A percentile compares a stretch with the other conserved stretches of the same genome.
Conservation (phyloP, 2,797 vertebrate genomes). For the Scomberomorus guttatus region DNA sequence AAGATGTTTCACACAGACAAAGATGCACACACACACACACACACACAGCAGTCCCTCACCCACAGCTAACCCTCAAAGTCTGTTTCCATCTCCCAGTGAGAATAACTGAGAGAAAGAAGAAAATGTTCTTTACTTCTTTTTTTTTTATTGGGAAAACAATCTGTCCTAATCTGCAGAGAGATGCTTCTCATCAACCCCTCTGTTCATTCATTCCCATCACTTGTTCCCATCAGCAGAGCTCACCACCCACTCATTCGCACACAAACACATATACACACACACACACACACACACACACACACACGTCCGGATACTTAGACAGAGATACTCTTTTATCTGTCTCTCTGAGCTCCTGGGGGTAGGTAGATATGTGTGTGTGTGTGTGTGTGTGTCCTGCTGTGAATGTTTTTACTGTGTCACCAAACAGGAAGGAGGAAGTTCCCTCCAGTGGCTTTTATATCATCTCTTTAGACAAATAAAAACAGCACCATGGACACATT, state of each 20-base stretch:
- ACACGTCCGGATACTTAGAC: constrained; percentile 60
- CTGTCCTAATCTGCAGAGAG: constrained; percentile 72
- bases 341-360: constrained; percentile 51
- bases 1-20: constrained; percentile 2
- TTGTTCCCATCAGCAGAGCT: constrained; percentile 58
- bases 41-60: constrained; percentile 21
- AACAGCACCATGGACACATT: constrained; percentile 47
- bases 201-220: constrained; percentile 62
- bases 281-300: constrained; percentile 18
- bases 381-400: constrained; percentile 48
- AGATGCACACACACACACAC: not conserved
- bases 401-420: constrained; percentile 68
- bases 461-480: constrained; percentile 32
- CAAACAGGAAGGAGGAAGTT: constrained; percentile 76
- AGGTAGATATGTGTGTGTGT: constrained; percentile 23
- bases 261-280: constrained; percentile 19
- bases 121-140: constrained; percentile 47
- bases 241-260: constrained; percentile 50
- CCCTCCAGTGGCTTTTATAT: constrained; percentile 63
- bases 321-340: constrained; percentile 72
- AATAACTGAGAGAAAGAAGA: constrained; percentile 53
- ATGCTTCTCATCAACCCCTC: constrained; percentile 62
- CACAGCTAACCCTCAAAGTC: constrained; percentile 57
- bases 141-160: constrained; percentile 70
- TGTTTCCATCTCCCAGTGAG: constrained; percentile 49